phyloP scores from a whole-genome alignment of 2,113 vertebrate species.

The Sphaerodactylus townsendi region DNA sequence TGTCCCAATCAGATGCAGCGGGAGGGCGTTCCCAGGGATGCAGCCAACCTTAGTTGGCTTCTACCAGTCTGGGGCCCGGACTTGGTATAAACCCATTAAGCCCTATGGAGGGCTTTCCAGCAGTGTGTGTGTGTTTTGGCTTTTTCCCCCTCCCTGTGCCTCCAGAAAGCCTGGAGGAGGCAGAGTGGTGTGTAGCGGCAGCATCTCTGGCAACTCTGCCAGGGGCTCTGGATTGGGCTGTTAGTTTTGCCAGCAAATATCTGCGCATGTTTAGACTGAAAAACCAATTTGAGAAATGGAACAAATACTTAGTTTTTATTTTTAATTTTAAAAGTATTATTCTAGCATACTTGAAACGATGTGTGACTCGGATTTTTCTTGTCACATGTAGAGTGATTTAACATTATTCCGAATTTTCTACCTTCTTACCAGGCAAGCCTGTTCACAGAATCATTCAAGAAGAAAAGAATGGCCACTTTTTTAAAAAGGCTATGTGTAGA shows the following conservation, averaged over 20 bases:
- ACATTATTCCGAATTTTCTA: not conserved
- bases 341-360: not conserved
- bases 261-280: not conserved
- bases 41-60: too few species aligned
- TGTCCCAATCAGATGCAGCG: too few species aligned
- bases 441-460: slow-evolving; percentile 17
- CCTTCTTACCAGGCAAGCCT: slow-evolving; percentile 8
- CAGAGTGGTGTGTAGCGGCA: too few species aligned
- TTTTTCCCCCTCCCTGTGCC: too few species aligned
- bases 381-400: not conserved
- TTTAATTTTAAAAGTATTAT: not conserved
- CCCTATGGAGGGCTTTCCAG: too few species aligned
- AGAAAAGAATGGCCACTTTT: slow-evolving; percentile 34
- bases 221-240: too few species aligned
- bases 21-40: too few species aligned
- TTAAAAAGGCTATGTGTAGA: slow-evolving; percentile 29
- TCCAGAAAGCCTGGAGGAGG: too few species aligned
- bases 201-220: too few species aligned
- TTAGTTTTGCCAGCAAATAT: not conserved
- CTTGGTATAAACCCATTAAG: too few species aligned
- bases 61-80: too few species aligned
- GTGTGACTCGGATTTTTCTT: not conserved
- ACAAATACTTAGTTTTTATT: not conserved
- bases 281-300: not conserved
- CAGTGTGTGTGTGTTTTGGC: too few species aligned